Evolutionary conservation across 2,113 vertebrate genomes (phyloP), one percentile per base, ranked within the genome.

Genomic region (Atherinomorus stipes): DNA sequence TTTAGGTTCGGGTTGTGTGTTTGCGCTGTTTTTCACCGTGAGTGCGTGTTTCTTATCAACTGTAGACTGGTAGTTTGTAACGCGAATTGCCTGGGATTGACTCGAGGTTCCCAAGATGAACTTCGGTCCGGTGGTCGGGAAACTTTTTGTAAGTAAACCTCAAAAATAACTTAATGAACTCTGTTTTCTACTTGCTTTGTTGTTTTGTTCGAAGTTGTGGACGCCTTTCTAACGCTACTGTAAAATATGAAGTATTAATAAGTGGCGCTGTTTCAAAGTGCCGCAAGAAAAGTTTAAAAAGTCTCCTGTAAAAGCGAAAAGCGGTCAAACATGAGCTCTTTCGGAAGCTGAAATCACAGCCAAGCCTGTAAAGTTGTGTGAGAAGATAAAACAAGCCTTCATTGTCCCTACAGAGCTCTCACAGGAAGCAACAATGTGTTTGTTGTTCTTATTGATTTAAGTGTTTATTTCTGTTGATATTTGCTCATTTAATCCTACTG

Each of bases 91-190:
- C 62, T 50, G 72, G 90, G 87, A 87, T 79, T 75, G 76, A 53
- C 68, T 25, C 83, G 85, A 90, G 79, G 80, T 87, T 91, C 81
- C 85, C 76, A 88, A 88, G 83, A 93, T 93, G 91, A 91, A 85
- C 89, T 88, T 90, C 76, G 88, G n/a, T 74, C 77, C 85, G 77
- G 61, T 67, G 87, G 13, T 87, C 85, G 77, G 85, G 23, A 86
- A 84, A 78, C 40, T 88, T 73, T 54, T 3, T 31, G 91, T 93
- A 42, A 92, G 90, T 90, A 73, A 71, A 64, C 64, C 31, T 2
- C 53, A 11, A 26, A 21, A 37, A 1, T 12, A 56, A 31, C 18
- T 4, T 1, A 15, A 7, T 26, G 2, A 9, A 37, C 3, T 10
- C 9, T 7, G 1, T 28, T 4, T 18, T 9, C 21, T 2, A 16